Conservation (phyloP, 2,797 vertebrate species). For the Sylvilagus floridanus region DNA sequence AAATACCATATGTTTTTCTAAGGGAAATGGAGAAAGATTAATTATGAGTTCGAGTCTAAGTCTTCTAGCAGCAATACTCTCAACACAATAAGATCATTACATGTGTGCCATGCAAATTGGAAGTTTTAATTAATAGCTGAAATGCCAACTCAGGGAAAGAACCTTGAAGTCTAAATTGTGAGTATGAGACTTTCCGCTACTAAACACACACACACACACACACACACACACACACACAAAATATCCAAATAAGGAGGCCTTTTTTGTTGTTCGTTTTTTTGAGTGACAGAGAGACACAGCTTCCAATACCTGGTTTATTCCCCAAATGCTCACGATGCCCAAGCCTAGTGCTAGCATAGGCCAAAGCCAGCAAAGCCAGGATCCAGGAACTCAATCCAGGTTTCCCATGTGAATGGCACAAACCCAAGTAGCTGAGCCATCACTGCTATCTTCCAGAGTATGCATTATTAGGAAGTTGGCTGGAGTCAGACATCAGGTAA, state of each 20-base stretch:
- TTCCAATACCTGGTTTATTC: too few relatives aligned
- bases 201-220: not conserved
- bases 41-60: constrained; percentile 86
- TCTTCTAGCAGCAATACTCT: constrained; percentile 82
- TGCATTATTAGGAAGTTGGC: too few relatives aligned
- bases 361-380: too few relatives aligned
- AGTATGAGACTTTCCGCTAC: constrained; percentile 16
- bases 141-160: constrained; percentile 70
- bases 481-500: not conserved
- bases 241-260: constrained; percentile 62
- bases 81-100: constrained; percentile 85
- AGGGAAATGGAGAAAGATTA: constrained; percentile 86
- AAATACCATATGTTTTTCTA: constrained; percentile 88
- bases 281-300: too few relatives aligned
- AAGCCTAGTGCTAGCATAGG: too few relatives aligned
- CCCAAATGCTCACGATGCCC: too few relatives aligned
- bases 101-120: constrained; percentile 75
- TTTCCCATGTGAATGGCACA: too few relatives aligned
- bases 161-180: constrained; percentile 79
- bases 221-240: not conserved
- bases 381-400: too few relatives aligned
- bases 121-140: constrained; percentile 86
- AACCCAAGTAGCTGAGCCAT: too few relatives aligned
- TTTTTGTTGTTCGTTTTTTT: not conserved
- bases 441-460: too few relatives aligned